Evolutionary conservation across 2,888 invertebrate genomes (phyloP).

Genomic region (Brachylomia viminalis): DNA sequence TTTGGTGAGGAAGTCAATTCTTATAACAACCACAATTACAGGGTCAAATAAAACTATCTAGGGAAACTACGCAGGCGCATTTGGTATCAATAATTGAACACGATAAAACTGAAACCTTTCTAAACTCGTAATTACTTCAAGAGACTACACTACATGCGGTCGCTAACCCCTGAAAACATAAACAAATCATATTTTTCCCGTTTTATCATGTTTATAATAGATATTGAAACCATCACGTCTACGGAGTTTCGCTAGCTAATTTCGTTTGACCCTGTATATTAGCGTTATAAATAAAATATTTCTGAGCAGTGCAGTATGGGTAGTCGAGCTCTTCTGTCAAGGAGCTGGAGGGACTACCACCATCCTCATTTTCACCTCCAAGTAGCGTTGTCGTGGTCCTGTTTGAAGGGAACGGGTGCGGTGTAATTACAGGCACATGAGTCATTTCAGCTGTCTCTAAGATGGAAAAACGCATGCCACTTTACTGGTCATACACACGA

Average conservation of each 20-base stretch:
- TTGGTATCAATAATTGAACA: not conserved
- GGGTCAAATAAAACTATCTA: too few species aligned
- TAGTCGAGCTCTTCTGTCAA: not conserved
- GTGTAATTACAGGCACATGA: too few species aligned
- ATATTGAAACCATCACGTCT: not conserved
- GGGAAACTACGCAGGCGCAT: not conserved
- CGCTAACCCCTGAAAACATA: not conserved
- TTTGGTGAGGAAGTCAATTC: slow-evolving; percentile 73
- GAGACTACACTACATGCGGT: not conserved
- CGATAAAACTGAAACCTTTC: not conserved
- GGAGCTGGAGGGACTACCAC: too few species aligned
- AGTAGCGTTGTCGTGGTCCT: too few species aligned
- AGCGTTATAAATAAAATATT: not conserved
- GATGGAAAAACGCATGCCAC: too few species aligned
- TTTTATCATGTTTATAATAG: too few species aligned
- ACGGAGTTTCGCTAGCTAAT: not conserved
- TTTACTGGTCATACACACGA: too few species aligned
- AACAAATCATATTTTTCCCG: not conserved
- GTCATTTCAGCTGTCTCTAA: too few species aligned
- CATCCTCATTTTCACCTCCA: too few species aligned
- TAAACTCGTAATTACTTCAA: not conserved
- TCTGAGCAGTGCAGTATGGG: not conserved
- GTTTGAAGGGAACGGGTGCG: too few species aligned
- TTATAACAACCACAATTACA: not conserved
- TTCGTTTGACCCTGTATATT: too few species aligned